Conservation (phyloP, 2,797 vertebrate species). For the Phalanger gymnotis region DNA sequence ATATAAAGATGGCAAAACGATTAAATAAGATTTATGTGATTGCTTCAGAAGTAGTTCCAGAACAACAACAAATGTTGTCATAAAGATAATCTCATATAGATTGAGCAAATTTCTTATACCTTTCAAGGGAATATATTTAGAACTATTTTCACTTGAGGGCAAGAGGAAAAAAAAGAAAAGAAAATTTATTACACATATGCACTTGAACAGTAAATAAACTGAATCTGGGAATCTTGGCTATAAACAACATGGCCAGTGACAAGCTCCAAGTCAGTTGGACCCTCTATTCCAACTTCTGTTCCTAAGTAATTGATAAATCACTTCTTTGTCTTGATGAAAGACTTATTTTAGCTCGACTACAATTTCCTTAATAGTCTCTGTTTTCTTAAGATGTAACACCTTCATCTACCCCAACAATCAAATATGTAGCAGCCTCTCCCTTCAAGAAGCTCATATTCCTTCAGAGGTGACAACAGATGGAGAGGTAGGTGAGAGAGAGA, state of each 20-base stretch:
- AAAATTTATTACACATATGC: not conserved
- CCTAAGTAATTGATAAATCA: not conserved
- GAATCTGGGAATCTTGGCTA: not conserved
- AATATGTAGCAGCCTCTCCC: not conserved
- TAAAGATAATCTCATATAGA: not conserved
- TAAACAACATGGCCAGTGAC: not conserved
- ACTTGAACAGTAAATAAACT: not conserved
- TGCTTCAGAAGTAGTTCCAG: not conserved
- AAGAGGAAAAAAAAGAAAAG: not conserved
- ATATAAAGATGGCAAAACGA: not conserved
- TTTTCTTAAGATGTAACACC: not conserved
- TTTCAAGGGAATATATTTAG: not conserved
- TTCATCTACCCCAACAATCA: not conserved
- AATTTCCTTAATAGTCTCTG: not conserved
- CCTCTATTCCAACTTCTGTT: not conserved
- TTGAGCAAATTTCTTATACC: not conserved
- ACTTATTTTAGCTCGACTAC: not conserved
- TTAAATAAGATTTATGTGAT: not conserved
- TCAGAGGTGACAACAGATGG: not conserved
- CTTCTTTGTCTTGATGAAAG: not conserved
- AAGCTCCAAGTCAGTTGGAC: not conserved
- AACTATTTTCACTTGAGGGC: not conserved
- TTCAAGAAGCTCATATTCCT: not conserved
- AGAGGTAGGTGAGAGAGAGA: not conserved
- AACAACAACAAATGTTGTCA: not conserved